phyloP scores from a whole-genome alignment of 2,797 vertebrate species.

The Pangasius larnaudii region DNA sequence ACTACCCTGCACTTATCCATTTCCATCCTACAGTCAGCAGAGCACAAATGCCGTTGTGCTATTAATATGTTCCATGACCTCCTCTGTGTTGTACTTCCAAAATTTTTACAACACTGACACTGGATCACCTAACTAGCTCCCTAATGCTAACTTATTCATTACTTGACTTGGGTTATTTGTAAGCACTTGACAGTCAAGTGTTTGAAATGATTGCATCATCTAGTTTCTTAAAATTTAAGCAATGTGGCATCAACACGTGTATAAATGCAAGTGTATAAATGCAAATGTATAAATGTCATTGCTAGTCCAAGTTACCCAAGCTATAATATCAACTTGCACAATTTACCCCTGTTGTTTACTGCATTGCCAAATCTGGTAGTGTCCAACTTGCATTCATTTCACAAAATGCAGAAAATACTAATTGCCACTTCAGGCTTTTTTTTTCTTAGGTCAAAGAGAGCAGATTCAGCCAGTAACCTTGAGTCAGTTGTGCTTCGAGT shows the following conservation, averaged over 20 bases:
- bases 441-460: not conserved
- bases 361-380: no score
- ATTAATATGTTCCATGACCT: not conserved
- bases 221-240: not conserved
- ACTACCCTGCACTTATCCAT: conserved; percentile 51
- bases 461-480: not conserved
- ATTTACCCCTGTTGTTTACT: no score
- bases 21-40: conserved; percentile 24
- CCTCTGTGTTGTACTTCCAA: not conserved
- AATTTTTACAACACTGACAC: not conserved
- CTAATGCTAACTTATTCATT: not conserved
- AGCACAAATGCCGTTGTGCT: not conserved
- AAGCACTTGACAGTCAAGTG: not conserved
- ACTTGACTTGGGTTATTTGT: not conserved
- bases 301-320: no score
- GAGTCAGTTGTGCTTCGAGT: not conserved
- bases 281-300: no score
- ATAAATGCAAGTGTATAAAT: no score
- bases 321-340: no score
- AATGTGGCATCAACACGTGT: no score
- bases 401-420: not conserved
- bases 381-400: not conserved
- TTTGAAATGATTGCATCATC: not conserved
- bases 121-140: not conserved
- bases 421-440: not conserved